A percentile compares a stretch with the other conserved stretches of the same genome.
Evolutionary conservation across 1,140 invertebrate genomes (phyloP).

Genomic region (Drosophila erecta): DNA sequence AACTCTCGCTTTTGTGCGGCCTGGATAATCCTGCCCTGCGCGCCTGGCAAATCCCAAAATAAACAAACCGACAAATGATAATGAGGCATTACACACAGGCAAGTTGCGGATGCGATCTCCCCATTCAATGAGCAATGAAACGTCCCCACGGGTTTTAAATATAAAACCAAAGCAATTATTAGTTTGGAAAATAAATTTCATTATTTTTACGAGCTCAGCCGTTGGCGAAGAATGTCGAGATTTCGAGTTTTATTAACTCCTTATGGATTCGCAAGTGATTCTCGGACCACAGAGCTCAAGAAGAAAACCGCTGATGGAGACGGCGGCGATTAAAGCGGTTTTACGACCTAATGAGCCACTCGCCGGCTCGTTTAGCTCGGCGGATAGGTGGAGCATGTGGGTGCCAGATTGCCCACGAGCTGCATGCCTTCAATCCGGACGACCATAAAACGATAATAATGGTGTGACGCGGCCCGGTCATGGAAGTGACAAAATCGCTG

Average conservation of each 20-base stretch:
- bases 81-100: slow-evolving; percentile 61
- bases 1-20: slow-evolving; percentile 27
- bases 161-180: slow-evolving; percentile 58
- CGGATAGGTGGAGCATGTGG: slow-evolving; percentile 60
- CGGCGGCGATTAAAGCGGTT: slow-evolving; percentile 73
- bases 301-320: slow-evolving; percentile 16
- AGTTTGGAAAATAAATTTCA: slow-evolving; percentile 74
- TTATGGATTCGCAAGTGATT: slow-evolving; percentile 75
- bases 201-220: slow-evolving; percentile 66
- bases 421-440: slow-evolving; percentile 29
- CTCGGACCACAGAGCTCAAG: slow-evolving; percentile 11
- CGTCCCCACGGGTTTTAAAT: slow-evolving; percentile 54
- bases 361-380: slow-evolving; percentile 54
- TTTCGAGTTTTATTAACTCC: slow-evolving; percentile 81
- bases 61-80: slow-evolving; percentile 75
- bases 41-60: slow-evolving; percentile 20
- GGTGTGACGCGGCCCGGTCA: slow-evolving; percentile 52
- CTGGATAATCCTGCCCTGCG: slow-evolving; percentile 10
- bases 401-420: slow-evolving; percentile 73
- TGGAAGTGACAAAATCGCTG: slow-evolving; percentile 76
- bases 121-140: slow-evolving; percentile 55
- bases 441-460: slow-evolving; percentile 75
- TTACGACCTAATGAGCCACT: slow-evolving; percentile 83
- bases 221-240: slow-evolving; percentile 62
- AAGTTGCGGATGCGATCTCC: slow-evolving; percentile 27